phyloP scores from a whole-genome alignment of 2,888 invertebrate species.

The Pristionchus exspectatus region DNA sequence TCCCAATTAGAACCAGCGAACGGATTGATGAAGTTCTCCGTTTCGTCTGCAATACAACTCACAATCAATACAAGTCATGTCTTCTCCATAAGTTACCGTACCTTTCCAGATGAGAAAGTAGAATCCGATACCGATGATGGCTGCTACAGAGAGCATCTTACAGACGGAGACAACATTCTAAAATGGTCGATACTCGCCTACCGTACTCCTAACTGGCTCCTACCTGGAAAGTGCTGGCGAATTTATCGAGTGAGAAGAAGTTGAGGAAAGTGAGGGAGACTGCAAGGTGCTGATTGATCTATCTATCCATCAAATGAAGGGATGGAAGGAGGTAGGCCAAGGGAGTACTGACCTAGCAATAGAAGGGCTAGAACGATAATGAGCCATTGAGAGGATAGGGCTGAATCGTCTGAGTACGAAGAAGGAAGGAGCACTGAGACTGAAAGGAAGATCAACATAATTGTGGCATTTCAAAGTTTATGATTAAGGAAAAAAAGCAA shows the following conservation, averaged over 20 bases:
- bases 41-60: slow-evolving; percentile 51
- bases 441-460: not conserved
- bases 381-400: not conserved
- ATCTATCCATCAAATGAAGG: not conserved
- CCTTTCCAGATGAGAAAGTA: slow-evolving; percentile 67
- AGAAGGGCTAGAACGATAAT: slow-evolving; percentile 26
- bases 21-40: slow-evolving; percentile 60
- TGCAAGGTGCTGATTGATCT: slow-evolving; percentile 59
- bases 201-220: not conserved
- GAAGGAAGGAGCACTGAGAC: not conserved
- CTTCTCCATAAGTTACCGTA: not conserved
- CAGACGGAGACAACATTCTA: slow-evolving; percentile 64
- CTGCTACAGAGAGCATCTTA: slow-evolving; percentile 65
- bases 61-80: not conserved
- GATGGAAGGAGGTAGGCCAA: not conserved
- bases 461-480: not conserved
- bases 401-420: not conserved
- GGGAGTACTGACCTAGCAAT: slow-evolving; percentile 48
- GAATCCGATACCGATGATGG: slow-evolving; percentile 69
- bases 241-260: slow-evolving; percentile 68
- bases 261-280: slow-evolving; percentile 66
- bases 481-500: not conserved
- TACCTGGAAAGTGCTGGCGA: slow-evolving; percentile 68
- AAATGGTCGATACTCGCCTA: not conserved
- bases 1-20: slow-evolving; percentile 61